These are phyloP conservation scores for Megalops cyprinoides DNA, from an alignment of 2,797 vertebrate species.

Conservation along the genomic window DNA sequence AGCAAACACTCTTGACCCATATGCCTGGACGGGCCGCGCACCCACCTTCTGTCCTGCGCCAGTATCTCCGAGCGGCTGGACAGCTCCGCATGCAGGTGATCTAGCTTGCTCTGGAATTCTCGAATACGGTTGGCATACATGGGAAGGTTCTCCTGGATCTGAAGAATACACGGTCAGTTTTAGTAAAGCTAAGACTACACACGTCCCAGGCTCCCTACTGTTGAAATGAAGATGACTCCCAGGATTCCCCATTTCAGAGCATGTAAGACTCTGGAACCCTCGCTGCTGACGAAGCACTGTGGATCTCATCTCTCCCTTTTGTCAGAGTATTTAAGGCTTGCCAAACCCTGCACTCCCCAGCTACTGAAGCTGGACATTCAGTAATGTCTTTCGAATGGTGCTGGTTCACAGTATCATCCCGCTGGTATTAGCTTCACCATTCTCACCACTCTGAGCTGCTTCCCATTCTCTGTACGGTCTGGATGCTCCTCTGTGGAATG, in stretches of 20 bases:
- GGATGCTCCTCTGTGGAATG: constrained; percentile 51
- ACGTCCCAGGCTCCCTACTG: no score
- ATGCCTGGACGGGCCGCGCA: background rate
- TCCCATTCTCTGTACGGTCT: constrained; percentile 50
- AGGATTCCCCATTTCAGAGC: background rate
- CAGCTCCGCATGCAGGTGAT: constrained; percentile 70
- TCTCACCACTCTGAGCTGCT: constrained; percentile 69
- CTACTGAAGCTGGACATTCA: background rate
- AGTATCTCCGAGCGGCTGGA: constrained; percentile 67
- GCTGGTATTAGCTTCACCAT: background rate
- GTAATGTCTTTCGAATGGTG: background rate
- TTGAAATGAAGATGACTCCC: no score
- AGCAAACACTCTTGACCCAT: background rate
- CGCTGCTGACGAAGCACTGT: background rate
- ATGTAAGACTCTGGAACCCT: background rate
- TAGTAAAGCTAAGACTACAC: background rate
- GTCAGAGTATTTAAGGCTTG: background rate
- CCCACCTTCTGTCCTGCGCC: constrained; percentile 70
- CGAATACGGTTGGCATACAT: constrained; percentile 72
- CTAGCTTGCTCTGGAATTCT: constrained; percentile 74
- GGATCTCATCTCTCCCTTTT: background rate
- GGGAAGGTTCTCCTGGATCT: constrained; percentile 80
- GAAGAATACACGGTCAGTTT: constrained; percentile 25
- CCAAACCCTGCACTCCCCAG: background rate
- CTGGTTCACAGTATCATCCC: background rate